Evolutionary conservation across 2,797 vertebrate species (phyloP), one percentile per base, ranked within the genome.

Genomic region (Apogon talboti): DNA sequence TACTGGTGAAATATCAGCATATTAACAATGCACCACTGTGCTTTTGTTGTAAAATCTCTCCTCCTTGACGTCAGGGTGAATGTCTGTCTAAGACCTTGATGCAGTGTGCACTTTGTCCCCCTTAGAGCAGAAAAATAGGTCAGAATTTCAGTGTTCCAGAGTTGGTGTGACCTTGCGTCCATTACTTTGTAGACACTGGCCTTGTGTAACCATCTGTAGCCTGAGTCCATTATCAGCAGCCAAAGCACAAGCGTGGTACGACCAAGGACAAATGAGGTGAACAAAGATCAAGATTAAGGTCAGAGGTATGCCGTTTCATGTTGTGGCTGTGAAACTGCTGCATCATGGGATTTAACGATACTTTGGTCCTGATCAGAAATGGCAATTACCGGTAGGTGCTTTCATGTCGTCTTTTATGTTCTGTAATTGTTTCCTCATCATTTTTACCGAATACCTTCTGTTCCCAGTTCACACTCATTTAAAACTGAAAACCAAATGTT

Each of bases 201-300:
- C 61, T 72, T 81, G 62, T 78, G 74, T 63, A 72, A 24, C 43
- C 33, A 45, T 70, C 66, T 75, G 64, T 40, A n/a, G 44, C 46
- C 43, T 49, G 41, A 52, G 57, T 43, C 13, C 66, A 44, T 76
- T 76, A 70, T 74, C 66, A 41, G 66, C 43, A 49, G 33, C 11
- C 6, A 14, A 18, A 52, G 38, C 46, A 78, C 66, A 61, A 46
- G 45, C 5, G n/a, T 2, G 5, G 30, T 55, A 11, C 44, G 51
- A 53, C 15, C 8, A 4, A 75, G 62, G 70, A 19, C 35, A 74
- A 71, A 47, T 2, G 0, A 46, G 5, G 30, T 24, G 51, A 58
- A 55, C 16, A 46, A 49, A 56, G 35, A 66, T 67, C 45, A 21
- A 66, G 48, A 68, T 18, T 33, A 66, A 42, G 48, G 13, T 8